A percentile compares a stretch with the other conserved stretches of the same genome.
Conservation (phyloP, 1,140 invertebrate genomes). For the Antheraea pernyi region DNA sequence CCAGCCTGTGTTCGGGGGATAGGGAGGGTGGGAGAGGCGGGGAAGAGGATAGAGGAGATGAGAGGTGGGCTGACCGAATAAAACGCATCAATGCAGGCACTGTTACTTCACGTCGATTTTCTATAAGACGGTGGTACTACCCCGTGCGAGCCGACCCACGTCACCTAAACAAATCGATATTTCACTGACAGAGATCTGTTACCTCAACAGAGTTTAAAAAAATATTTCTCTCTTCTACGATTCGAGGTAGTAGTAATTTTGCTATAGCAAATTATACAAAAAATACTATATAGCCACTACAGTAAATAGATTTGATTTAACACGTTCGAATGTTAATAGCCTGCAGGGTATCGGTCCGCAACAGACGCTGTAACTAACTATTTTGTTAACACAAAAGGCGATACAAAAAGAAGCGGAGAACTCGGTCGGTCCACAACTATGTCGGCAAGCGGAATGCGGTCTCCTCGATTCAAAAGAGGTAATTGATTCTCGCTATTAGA, state of each 20-base stretch:
- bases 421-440: conserved; percentile 27
- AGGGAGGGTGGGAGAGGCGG: no score
- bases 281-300: not conserved
- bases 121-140: no score
- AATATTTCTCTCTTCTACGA: no score
- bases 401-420: conserved; percentile 35
- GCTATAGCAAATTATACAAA: conserved; percentile 14
- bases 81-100: no score
- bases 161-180: no score
- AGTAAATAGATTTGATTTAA: not conserved
- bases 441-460: conserved; percentile 47
- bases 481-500: conserved; percentile 36
- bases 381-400: conserved; percentile 28
- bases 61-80: no score
- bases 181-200: no score
- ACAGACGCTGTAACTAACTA: not conserved
- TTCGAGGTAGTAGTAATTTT: conserved; percentile 2
- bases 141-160: no score
- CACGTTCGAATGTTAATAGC: not conserved
- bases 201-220: no score
- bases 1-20: no score
- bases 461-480: conserved; percentile 26
- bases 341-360: not conserved
- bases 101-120: no score
- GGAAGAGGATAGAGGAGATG: no score